These are phyloP conservation scores for Champsocephalus esox DNA, from an alignment of 2,797 vertebrate genomes.

Conservation along the genomic window DNA sequence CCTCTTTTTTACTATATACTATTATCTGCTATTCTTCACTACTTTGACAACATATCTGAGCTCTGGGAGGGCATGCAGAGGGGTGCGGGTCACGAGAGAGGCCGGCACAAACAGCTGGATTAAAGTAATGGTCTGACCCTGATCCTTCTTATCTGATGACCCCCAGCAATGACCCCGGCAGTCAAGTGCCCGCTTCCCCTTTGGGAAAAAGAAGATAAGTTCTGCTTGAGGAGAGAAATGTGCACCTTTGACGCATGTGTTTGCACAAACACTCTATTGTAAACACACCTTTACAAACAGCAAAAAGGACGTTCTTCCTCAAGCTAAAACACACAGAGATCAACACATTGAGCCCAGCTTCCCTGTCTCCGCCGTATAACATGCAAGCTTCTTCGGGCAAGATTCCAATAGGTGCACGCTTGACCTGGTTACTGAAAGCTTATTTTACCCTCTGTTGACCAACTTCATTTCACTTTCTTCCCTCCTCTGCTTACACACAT, in stretches of 20 bases:
- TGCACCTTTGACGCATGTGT: slow-evolving; percentile 57
- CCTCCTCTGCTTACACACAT: slow-evolving; percentile 44
- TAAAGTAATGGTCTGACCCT: slow-evolving; percentile 71
- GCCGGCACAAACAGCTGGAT: slow-evolving; percentile 57
- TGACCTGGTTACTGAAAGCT: slow-evolving; percentile 77
- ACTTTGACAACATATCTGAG: slow-evolving; percentile 5
- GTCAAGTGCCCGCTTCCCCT: slow-evolving; percentile 63
- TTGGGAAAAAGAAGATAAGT: slow-evolving; percentile 52
- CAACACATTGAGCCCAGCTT: slow-evolving; percentile 9
- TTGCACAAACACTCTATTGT: slow-evolving; percentile 58
- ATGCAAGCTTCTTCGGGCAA: slow-evolving; percentile 52
- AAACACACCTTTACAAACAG: slow-evolving; percentile 65
- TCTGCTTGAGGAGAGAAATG: slow-evolving; percentile 54
- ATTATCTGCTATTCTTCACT: slow-evolving; percentile 22
- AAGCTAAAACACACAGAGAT: slow-evolving; percentile 53
- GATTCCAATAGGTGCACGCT: slow-evolving; percentile 70
- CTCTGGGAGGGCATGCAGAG: slow-evolving; percentile 13
- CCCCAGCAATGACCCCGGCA: slow-evolving; percentile 75
- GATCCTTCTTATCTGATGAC: slow-evolving; percentile 81
- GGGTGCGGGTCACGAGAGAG: slow-evolving; percentile 40
- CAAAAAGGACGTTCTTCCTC: slow-evolving; percentile 39
- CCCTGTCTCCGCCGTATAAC: slow-evolving; percentile 16
- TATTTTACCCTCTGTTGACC: slow-evolving; percentile 80
- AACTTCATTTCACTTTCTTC: slow-evolving; percentile 73
- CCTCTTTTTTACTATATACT: slow-evolving; percentile 42